phyloP scores from a whole-genome alignment of 64 coral and sea anemone species.

The Montipora sp. region DNA sequence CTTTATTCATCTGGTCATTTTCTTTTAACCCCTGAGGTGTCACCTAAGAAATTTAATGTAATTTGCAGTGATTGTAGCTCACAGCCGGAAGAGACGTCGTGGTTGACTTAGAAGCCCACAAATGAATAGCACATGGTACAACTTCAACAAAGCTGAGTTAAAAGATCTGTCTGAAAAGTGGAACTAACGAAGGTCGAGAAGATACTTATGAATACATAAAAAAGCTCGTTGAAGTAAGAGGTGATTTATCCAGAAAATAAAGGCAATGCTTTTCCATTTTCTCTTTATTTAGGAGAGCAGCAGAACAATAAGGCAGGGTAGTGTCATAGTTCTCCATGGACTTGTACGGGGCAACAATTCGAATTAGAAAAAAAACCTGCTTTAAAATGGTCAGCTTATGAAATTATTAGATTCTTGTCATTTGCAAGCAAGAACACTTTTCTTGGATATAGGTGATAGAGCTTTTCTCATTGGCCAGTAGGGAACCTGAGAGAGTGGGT shows the following conservation, averaged over 20 bases:
- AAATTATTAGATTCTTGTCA: neutral
- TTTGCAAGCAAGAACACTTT: neutral
- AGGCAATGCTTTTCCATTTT: neutral
- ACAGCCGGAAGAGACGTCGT: neutral
- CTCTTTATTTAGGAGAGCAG: neutral
- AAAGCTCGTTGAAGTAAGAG: neutral
- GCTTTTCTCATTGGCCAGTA: constrained; percentile 13
- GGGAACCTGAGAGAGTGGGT: neutral
- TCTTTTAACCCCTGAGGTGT: constrained; percentile 30
- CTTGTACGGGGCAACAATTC: constrained; percentile 10
- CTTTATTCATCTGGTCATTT: neutral
- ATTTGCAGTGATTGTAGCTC: constrained; percentile 3
- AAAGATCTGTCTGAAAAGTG: neutral
- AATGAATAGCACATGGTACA: neutral
- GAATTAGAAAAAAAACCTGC: constrained; percentile 2
- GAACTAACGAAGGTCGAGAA: neutral
- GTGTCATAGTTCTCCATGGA: neutral
- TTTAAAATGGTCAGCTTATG: constrained; percentile 40
- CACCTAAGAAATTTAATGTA: neutral
- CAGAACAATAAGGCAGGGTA: constrained; percentile 7
- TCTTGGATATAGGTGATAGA: neutral
- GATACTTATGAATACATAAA: neutral
- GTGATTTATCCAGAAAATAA: constrained; percentile 26
- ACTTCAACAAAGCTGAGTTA: neutral
- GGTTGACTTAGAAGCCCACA: neutral